Percentiles rank a stretch among this genome's conserved stretches.
These are phyloP conservation scores for Battus philenor DNA, from an alignment of 1,140 invertebrate species.

Conservation along the genomic window DNA sequence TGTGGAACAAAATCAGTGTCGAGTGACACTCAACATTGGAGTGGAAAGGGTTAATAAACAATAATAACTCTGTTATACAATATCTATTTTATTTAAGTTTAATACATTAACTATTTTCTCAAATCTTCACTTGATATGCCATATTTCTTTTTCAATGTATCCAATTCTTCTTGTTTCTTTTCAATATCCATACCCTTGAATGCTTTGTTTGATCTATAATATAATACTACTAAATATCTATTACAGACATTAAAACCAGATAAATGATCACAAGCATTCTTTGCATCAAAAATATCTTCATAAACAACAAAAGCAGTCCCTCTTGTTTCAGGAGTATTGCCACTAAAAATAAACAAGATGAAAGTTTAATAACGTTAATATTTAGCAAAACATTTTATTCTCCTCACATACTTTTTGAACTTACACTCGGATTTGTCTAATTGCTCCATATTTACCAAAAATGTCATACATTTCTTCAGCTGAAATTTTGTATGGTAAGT, in stretches of 20 bases:
- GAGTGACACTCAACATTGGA: too few species aligned
- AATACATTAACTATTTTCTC: conserved; percentile 43
- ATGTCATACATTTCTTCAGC: conserved; percentile 99
- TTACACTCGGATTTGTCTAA: conserved; percentile 98
- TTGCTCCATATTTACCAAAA: conserved; percentile 99
- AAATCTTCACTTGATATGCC: conserved; percentile 77
- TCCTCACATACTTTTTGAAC: too few species aligned
- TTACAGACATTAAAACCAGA: conserved; percentile 99
- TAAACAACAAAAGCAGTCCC: conserved; percentile 99
- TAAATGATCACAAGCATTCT: conserved; percentile 99
- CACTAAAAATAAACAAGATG: conserved; percentile 80
- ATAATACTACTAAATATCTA: conserved; percentile 97
- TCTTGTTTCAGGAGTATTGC: conserved; percentile 97
- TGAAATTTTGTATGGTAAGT: conserved; percentile 99
- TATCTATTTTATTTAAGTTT: neutral
- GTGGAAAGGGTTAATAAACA: too few species aligned
- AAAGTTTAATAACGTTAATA: too few species aligned
- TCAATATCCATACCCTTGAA: conserved; percentile 98
- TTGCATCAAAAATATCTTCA: conserved; percentile 99
- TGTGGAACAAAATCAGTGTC: too few species aligned
- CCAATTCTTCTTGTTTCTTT: conserved; percentile 97
- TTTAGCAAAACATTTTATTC: too few species aligned
- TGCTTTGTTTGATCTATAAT: conserved; percentile 96
- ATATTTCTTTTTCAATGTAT: conserved; percentile 98
- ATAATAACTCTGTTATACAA: neutral